Evolutionary conservation across 1,140 invertebrate species (phyloP), one percentile per base, ranked within the genome.

Genomic region (Formica selysi): DNA sequence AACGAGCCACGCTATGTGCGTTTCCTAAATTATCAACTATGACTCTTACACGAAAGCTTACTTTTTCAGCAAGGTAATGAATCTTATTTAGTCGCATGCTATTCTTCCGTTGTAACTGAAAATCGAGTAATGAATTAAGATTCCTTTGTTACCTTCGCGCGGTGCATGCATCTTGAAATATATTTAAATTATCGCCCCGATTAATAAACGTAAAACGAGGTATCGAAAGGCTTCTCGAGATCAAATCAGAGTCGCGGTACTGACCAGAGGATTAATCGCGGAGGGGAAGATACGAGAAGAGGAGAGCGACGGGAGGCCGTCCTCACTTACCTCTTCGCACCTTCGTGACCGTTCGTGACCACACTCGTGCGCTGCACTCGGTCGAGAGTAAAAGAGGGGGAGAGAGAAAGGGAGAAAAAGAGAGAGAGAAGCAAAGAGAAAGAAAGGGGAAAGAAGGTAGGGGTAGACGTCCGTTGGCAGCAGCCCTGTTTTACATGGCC

Each of bases 401-500:
- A 76, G 29, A 36, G 19, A 16, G 26, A 32, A 3, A 65, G 36
- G n/a, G 38, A 22, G 36, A n/a, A 19, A 29, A 36, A 76, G 51
- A 38, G 29, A 19, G 26, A 36, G 8, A 44, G 36, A 36, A n/a
- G 13, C 19, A n/a, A 10, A 29, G 22, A 22, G 22, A 11, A 26
- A 57, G 67, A 22, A 59, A 73, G 48, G n/a, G 54, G 29, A 19
- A 16, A 51, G 4, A 19, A 19, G 19, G 7, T 48, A 54, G n/a
- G 38, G 74, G 13, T 54, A 64, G 71, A 79, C 85, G 86, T 85
- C 81, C 83, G 76, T 85, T 89, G 79, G 81, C 89, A 88, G 87
- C 83, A 86, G 87, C 67, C 59, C 89, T 89, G 86, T 76, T 89
- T 89, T 87, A 91, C 86, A 90, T 88, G 83, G 74, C 11, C 85